Conservation (phyloP, 2,113 vertebrate species). For the chimpanzee (Pan troglodytes) region NHGRI_mPanTro3-v2.1_pri NC_072403.2:7502501-7503000, state of each 20-base stretch:
- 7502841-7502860: background rate
- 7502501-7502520: background rate
- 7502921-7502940: too few species aligned
- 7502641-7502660: background rate
- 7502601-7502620: background rate
- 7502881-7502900: too few species aligned
- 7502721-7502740: background rate
- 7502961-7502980: too few species aligned
- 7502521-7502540: background rate
- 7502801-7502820: background rate
- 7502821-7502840: background rate
- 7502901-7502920: too few species aligned
- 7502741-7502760: background rate
- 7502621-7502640: background rate
- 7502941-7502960: too few species aligned
- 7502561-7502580: background rate
- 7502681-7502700: background rate
- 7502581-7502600: background rate
- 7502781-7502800: background rate
- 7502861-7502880: background rate
- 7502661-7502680: constrained; percentile 6
- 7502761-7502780: background rate
- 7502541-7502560: background rate
- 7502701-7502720: background rate
- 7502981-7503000: too few species aligned